Conservation (phyloP, 2,888 invertebrate species). For the Xanthia togata region DNA sequence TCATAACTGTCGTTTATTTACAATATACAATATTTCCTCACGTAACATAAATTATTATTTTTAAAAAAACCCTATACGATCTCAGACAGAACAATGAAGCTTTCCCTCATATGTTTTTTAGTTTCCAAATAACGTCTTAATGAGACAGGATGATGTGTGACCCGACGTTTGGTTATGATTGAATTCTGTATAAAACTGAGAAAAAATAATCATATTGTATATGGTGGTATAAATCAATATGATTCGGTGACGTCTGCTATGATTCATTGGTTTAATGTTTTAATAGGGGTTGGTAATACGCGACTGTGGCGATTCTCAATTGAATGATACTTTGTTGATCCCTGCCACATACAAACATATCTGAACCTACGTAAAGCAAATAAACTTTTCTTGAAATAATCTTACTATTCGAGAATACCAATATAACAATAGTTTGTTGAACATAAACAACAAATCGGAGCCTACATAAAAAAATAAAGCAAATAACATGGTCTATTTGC, state of each 20-base stretch:
- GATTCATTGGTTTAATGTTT: conserved; percentile 66
- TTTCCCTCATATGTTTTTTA: conserved; percentile 71
- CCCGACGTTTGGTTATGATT: conserved; percentile 69
- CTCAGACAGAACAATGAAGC: conserved; percentile 69
- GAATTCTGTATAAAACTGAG: conserved; percentile 67
- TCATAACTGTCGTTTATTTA: conserved; percentile 60
- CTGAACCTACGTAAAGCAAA: too few species aligned
- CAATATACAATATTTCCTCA: conserved; percentile 58
- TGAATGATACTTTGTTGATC: conserved; percentile 21
- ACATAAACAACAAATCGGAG: conserved; percentile 7
- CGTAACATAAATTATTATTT: conserved; percentile 60
- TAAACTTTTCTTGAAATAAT: too few species aligned
- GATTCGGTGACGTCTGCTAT: conserved; percentile 70
- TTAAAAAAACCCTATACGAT: conserved; percentile 52
- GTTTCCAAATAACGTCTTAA: conserved; percentile 78
- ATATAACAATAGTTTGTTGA: neutral
- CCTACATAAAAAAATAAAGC: neutral
- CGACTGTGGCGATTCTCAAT: conserved; percentile 21
- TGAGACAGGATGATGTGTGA: conserved; percentile 81
- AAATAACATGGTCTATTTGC: conserved; percentile 20
- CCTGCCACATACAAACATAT: neutral
- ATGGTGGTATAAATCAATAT: conserved; percentile 71
- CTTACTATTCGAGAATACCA: neutral
- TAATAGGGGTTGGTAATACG: conserved; percentile 54
- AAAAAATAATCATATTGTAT: conserved; percentile 65